A percentile compares a stretch with the other conserved stretches of the same genome.
These are phyloP conservation scores for Operophtera brumata DNA, from an alignment of 2,888 invertebrate species.

Conservation along the genomic window DNA sequence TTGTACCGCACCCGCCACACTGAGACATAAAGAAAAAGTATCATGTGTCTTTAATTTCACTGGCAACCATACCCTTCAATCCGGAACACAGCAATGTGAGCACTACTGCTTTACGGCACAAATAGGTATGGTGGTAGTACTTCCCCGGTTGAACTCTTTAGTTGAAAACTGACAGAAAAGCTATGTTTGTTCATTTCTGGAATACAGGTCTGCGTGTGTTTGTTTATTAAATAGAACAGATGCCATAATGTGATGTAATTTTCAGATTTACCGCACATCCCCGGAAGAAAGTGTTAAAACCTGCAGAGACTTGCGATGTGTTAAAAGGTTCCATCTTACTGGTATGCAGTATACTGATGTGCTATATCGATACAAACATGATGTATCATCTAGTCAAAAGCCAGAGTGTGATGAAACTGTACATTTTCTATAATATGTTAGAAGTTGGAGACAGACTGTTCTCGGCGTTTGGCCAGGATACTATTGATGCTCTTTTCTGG, in stretches of 20 bases:
- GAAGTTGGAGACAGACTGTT: conserved; percentile 98
- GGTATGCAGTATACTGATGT: conserved; percentile 90
- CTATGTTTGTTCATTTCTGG: background rate
- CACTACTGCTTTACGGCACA: no score
- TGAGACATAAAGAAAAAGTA: no score
- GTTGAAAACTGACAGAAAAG: no score
- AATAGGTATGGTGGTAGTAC: no score
- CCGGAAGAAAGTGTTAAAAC: conserved; percentile 84
- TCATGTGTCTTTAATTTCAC: no score
- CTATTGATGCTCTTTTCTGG: conserved; percentile 98
- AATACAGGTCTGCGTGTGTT: background rate
- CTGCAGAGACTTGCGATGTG: conserved; percentile 97
- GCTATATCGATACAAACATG: conserved; percentile 97
- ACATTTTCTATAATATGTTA: conserved; percentile 99
- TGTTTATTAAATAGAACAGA: background rate
- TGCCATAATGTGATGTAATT: conserved; percentile 21
- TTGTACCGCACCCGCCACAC: no score
- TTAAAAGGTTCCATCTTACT: conserved; percentile 95
- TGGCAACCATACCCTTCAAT: no score
- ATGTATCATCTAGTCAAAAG: conserved; percentile 98
- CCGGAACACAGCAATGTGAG: no score
- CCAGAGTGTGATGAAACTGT: conserved; percentile 99
- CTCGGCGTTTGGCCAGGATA: conserved; percentile 98
- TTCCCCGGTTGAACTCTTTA: no score
- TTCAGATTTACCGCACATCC: conserved; percentile 62